Conservation (phyloP, 2,113 vertebrate species). For the Pseudopipra pipra region DNA sequence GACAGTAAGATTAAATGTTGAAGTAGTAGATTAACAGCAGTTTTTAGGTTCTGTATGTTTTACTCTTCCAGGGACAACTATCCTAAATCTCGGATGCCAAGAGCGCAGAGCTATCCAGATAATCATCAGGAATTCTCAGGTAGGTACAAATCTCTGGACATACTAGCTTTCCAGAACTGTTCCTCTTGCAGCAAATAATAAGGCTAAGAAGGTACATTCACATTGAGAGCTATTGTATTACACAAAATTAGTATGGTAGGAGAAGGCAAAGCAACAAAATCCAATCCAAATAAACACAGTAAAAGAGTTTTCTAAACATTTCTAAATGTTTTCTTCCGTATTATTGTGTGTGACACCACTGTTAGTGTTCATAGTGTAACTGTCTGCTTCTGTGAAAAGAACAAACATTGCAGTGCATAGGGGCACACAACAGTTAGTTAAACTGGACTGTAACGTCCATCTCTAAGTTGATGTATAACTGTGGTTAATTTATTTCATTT, state of each 20-base stretch:
- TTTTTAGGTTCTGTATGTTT: slow-evolving; percentile 28
- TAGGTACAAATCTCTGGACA: slow-evolving; percentile 53
- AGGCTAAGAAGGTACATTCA: neutral
- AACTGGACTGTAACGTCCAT: neutral
- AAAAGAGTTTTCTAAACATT: neutral
- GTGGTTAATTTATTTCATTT: neutral
- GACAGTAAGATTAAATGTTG: neutral
- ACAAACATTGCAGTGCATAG: neutral
- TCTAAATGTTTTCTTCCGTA: neutral
- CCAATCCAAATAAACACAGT: neutral
- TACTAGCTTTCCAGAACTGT: neutral
- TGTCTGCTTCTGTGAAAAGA: neutral
- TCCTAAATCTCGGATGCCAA: slow-evolving; percentile 94
- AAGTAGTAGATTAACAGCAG: neutral
- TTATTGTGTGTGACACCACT: neutral
- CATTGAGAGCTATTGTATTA: neutral
- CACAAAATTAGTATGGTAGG: neutral
- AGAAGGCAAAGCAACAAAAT: neutral
- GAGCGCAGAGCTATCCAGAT: slow-evolving; percentile 98
- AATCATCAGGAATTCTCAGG: slow-evolving; percentile 98
- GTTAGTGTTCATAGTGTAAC: neutral
- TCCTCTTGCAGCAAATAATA: neutral
- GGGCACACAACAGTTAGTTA: neutral
- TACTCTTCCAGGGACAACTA: slow-evolving; percentile 85
- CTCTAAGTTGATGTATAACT: neutral